Evolutionary conservation across 1,140 invertebrate species (phyloP), one percentile per base, ranked within the genome.

Genomic region (Tetramorium parvispinum): DNA sequence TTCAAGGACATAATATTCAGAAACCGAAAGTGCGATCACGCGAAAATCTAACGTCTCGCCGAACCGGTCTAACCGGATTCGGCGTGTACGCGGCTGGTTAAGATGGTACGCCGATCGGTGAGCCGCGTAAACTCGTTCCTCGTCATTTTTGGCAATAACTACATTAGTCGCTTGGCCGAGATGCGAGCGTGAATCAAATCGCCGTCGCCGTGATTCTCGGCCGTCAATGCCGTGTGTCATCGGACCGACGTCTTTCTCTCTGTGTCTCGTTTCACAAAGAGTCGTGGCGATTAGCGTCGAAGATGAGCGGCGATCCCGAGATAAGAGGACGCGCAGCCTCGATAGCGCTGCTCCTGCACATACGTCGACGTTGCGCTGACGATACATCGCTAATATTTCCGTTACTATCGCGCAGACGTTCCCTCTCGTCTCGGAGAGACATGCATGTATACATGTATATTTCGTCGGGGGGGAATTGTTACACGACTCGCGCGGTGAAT

Each of bases 1-100:
- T 93, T 92, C 94, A 94, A 94, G 94, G 93, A 94, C 93, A 93
- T 93, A 90, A 94, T 94, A 95, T 94, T 95, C 92, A 93, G 95
- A 95, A 95, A 95, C 95, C 94, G 95, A 95, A 95, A 95, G 95
- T 95, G 94, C 95, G 94, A 95, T 94, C 95, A 94, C 94, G 94
- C 95, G 95, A 95, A 95, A 95, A 95, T 95, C 95, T 95, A 95
- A 95, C 94, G 94, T 94, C 94, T 93, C 93, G 93, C 92, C 92
- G 92, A 95, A 95, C 95, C 95, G 95, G 95, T 95, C 94, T 94
- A 93, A 95, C 95, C 93, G 95, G 95, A 95, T 95, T 94, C 93
- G 92, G 93, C 79, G 68, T 73, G 88, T 88, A 78, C 87, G 63
- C 77, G 83, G 70, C 85, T 90, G 87, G 87, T 86, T 90, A 83